phyloP scores from a whole-genome alignment of 2,113 vertebrate species.

The Eublepharis macularius region DNA sequence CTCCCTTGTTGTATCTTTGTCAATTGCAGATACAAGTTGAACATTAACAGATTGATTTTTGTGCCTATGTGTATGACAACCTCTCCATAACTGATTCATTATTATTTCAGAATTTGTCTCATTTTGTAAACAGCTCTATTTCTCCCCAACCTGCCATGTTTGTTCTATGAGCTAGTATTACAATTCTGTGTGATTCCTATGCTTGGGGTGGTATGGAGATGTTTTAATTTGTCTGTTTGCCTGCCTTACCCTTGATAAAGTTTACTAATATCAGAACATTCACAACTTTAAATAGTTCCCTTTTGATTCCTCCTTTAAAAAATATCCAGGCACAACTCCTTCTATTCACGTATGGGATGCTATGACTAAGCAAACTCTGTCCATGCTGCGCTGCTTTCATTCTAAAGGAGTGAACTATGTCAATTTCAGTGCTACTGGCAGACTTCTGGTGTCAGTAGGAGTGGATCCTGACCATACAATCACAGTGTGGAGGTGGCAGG shows the following conservation, averaged over 20 bases:
- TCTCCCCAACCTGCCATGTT: neutral
- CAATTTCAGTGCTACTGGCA: constrained; percentile 96
- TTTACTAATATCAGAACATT: neutral
- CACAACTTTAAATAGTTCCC: constrained; percentile 9
- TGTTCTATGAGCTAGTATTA: constrained; percentile 27
- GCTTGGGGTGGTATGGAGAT: neutral
- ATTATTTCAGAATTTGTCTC: constrained; percentile 46
- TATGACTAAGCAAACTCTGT: constrained; percentile 93
- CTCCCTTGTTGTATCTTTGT: constrained; percentile 70
- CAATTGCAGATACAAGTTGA: constrained; percentile 64
- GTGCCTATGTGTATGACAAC: constrained; percentile 50
- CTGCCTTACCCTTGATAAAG: constrained; percentile 34
- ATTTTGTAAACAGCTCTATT: constrained; percentile 15
- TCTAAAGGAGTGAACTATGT: constrained; percentile 91
- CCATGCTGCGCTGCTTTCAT: constrained; percentile 92
- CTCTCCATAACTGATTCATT: constrained; percentile 32
- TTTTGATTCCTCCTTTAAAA: neutral
- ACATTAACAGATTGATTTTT: constrained; percentile 46
- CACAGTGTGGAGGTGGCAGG: constrained; percentile 97
- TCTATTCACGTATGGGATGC: constrained; percentile 98
- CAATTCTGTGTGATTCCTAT: constrained; percentile 30
- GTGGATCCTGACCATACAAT: constrained; percentile 95
- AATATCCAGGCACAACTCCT: constrained; percentile 83
- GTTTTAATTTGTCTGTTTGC: constrained; percentile 42
- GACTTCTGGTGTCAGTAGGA: constrained; percentile 93